These are phyloP conservation scores for Balearica regulorum DNA, from an alignment of 2,797 vertebrate genomes.

Conservation along the genomic window DNA sequence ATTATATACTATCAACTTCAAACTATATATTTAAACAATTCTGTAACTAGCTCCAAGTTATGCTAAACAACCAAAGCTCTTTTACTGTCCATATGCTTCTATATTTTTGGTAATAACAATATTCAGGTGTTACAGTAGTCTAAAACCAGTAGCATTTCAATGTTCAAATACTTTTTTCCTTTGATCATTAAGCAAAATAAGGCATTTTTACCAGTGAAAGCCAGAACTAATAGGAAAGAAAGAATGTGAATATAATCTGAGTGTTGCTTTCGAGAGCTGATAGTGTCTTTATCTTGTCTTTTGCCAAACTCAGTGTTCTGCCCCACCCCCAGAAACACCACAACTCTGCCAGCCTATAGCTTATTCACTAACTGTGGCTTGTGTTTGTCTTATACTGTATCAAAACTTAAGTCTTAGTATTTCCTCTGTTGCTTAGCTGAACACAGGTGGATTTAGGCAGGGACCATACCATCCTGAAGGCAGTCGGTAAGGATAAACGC, in stretches of 20 bases:
- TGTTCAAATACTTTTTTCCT: neutral
- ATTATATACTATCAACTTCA: neutral
- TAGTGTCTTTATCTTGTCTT: neutral
- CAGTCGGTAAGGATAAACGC: neutral
- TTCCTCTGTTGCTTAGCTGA: neutral
- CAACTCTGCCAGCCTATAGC: neutral
- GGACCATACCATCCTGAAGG: neutral
- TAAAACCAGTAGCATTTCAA: neutral
- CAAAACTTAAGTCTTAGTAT: neutral
- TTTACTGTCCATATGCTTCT: neutral
- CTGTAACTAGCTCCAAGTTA: neutral
- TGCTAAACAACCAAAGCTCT: neutral
- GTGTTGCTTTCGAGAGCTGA: neutral
- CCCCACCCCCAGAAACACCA: neutral
- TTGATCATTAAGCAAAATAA: neutral
- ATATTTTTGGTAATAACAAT: neutral
- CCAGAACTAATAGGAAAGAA: neutral
- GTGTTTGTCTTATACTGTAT: neutral
- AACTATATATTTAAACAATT: neutral
- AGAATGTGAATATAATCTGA: neutral
- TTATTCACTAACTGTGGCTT: neutral
- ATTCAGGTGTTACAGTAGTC: neutral
- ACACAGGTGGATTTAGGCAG: neutral
- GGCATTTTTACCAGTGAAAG: neutral
- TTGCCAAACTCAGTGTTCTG: neutral